Evolutionary conservation across 2,113 vertebrate genomes (phyloP), one percentile per base, ranked within the genome.

Genomic region (Cygnus buccinator): DNA sequence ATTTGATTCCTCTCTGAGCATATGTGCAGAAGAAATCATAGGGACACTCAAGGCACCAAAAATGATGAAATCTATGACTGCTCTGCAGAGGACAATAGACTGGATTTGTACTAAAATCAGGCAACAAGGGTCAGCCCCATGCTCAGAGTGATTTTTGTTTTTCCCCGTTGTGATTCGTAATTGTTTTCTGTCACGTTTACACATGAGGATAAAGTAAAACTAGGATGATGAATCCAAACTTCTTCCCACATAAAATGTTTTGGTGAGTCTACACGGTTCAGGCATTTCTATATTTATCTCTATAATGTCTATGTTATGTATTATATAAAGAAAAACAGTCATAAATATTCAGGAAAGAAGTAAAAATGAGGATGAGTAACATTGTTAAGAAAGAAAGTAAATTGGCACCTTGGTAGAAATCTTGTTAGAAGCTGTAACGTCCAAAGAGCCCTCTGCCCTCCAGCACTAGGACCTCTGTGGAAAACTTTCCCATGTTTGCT

Each of bases 41-140:
- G 61, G 61, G 52, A 66, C 6, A 3, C 7, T 43, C 73, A 35
- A 43, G 10, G 35, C 73, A 17, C 25, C 44, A 17, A 44, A 55
- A 70, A 28, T 86, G 1, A 44, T 68, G 61, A 90, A 94, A 96
- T 84, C 80, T 6, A 0, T 87, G 89, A 61, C 71, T 74, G 73
- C 41, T 59, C 52, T 82, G 57, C 43, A 28, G 44, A 55, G 21
- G 16, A 16, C 68, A 62, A 67, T 61, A 84, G 17, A 19, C 39
- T 63, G 65, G 75, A 55, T 20, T 62, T 91, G 74, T 37, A 28
- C 63, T 73, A 16, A 83, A 68, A 46, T 61, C 31, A 21, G 28
- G 20, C 54, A 7, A 16, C 22, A 0, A 21, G 44, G 18, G 19
- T 73, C 50, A 85, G 39, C 25, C 41, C 12, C 0, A 0, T 10